Base-by-base conservation (phyloP, 2,113 vertebrate species). In the Nyctibius bracteatus region DNA sequence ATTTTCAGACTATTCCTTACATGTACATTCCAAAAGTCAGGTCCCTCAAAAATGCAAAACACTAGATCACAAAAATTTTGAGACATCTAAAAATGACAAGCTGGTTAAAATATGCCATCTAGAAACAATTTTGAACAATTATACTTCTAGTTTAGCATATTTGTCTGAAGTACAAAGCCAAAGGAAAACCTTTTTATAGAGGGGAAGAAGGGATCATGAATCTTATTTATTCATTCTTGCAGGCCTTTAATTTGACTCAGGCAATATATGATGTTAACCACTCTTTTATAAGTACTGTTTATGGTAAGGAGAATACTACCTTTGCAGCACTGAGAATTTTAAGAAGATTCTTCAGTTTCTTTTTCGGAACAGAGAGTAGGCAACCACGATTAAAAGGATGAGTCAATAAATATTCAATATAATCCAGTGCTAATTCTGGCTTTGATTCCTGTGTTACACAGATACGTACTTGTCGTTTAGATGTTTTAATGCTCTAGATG, bases 371-470 rank as follows among this genome's bases (percentile, higher is more conserved):
- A 77, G 97, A 97, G 18, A 99, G 96, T 18, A 99, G 96, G 78
- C 96, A 98, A 58, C 95, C 97, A 23, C 98, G 98, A 59, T 98
- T 98, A 88, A 98, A 96, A 14, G 96, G 95, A 70, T 98, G 97
- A 59, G 96, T 98, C 90, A 99, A 84, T 84, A 99, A 91, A 91
- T 99, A 98, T 31, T 99, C 99, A 86, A 99, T 54, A 86, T 99
- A 99, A 63, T 97, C 96, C 85, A 99, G n/a, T 0, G 98, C 99
- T 88, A 99, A 73, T 39, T 98, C 98, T 3, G 99, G 99, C 92
- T 99, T 99, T 3, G 97, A 93, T 23, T 98, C 98, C 4, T 70
- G 85, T 0, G 97, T 96, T 74, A 98, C 98, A 5, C 96, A 96
- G 92, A 99, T 98, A 13, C 73, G 98, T 22, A 99, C 99, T 90